A percentile compares a stretch with the other conserved stretches of the same genome.
Evolutionary conservation across 2,113 vertebrate species (phyloP).

Genomic region (Cynopterus brachyotis): DNA sequence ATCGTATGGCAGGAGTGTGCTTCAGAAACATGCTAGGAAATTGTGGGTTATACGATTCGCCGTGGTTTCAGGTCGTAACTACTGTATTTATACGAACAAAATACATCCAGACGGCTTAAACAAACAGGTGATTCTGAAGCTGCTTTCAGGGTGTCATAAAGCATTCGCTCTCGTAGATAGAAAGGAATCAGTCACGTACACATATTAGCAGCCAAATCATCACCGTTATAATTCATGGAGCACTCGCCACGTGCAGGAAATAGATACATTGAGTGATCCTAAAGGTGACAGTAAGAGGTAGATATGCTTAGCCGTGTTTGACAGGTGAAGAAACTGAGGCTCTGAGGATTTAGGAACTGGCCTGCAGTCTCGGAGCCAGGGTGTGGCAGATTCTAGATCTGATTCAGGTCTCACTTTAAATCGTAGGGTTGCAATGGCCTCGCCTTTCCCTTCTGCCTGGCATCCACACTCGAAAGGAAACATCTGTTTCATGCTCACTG

Average conservation of each 20-base stretch:
- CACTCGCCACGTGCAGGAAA: neutral
- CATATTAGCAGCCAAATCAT: neutral
- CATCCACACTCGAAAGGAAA: neutral
- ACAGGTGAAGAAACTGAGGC: neutral
- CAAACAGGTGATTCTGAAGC: neutral
- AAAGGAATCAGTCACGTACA: neutral
- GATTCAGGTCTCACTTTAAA: neutral
- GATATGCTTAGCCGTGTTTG: neutral
- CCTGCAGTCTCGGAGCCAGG: no score
- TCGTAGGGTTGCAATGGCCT: neutral
- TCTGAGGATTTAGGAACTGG: neutral
- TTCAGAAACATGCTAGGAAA: neutral
- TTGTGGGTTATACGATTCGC: neutral
- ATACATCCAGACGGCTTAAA: neutral
- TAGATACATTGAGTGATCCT: neutral
- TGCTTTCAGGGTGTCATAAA: neutral
- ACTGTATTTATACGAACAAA: neutral
- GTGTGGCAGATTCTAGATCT: neutral
- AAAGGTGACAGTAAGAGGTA: neutral
- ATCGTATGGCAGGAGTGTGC: rapidly evolving
- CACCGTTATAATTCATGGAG: neutral
- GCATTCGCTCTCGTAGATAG: neutral
- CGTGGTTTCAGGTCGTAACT: neutral
- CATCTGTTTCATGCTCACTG: rapidly evolving
- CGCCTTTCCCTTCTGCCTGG: rapidly evolving